These are phyloP conservation scores for Mylabris phalerata DNA, from an alignment of 1,140 invertebrate species.

Conservation along the genomic window DNA sequence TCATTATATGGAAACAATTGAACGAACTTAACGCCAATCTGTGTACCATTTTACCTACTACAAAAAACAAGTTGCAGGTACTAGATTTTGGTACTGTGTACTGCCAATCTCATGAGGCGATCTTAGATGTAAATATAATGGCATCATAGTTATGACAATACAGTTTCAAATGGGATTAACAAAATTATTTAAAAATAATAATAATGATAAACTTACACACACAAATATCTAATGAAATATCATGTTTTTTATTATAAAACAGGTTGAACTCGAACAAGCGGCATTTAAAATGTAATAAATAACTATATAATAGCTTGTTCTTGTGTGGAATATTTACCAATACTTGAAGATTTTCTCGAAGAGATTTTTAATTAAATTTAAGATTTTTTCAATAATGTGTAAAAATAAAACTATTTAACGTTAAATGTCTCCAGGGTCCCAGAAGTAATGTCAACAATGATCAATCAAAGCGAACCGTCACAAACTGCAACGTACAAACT, in stretches of 20 bases:
- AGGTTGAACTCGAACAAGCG: too few relatives aligned
- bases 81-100: constrained; percentile 14
- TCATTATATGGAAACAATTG: neutral
- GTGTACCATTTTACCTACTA: constrained; percentile 9
- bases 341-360: too few relatives aligned
- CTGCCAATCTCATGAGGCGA: constrained; percentile 8
- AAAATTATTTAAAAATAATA: neutral
- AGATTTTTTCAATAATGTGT: constrained; percentile 16
- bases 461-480: constrained; percentile 1
- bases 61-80: constrained; percentile 1
- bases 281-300: too few relatives aligned
- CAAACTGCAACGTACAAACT: neutral
- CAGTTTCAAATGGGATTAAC: constrained; percentile 2
- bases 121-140: constrained; percentile 11
- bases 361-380: constrained; percentile 11
- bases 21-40: constrained; percentile 9
- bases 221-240: constrained; percentile 3
- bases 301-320: too few relatives aligned
- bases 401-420: constrained; percentile 5
- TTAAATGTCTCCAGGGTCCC: constrained; percentile 16
- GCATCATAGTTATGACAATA: constrained; percentile 22
- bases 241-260: too few relatives aligned
- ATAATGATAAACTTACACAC: too few relatives aligned
- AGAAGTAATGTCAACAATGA: neutral
- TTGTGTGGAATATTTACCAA: too few relatives aligned